Conservation (phyloP, 2,888 invertebrate species). For the Netelia fuscicornis region DNA sequence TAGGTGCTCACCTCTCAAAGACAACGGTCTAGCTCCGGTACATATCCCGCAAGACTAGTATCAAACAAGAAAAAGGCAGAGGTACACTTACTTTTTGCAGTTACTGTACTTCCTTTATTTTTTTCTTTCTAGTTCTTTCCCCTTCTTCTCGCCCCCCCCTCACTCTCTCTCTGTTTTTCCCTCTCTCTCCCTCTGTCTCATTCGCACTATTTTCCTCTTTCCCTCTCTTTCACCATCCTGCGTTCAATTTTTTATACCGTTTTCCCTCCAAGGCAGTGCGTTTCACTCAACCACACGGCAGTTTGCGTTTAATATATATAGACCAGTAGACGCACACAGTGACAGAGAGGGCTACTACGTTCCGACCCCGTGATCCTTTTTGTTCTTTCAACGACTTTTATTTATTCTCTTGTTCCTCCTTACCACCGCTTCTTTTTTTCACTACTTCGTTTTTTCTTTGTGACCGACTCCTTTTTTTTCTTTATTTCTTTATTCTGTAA, state of each 20-base stretch:
- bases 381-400: conserved; percentile 68
- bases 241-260: conserved; percentile 13
- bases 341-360: neutral
- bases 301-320: conserved; percentile 58
- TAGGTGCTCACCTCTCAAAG: conserved; percentile 48
- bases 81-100: conserved; percentile 48
- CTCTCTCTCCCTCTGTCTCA: conserved; percentile 35
- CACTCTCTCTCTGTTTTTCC: neutral
- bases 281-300: conserved; percentile 39
- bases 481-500: conserved; percentile 28
- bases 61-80: conserved; percentile 32
- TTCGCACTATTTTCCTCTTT: conserved; percentile 32
- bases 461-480: conserved; percentile 16
- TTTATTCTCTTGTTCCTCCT: conserved; percentile 57
- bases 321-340: conserved; percentile 26
- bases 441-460: conserved; percentile 53
- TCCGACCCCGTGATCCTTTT: conserved; percentile 39
- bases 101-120: conserved; percentile 55
- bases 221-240: conserved; percentile 15
- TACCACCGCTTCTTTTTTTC: conserved; percentile 36
- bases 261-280: conserved; percentile 45
- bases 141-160: conserved; percentile 52
- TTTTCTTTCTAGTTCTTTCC: neutral
- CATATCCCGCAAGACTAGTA: conserved; percentile 50
- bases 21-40: conserved; percentile 55